Conservation (phyloP, 2,888 invertebrate species). For the Oegoconia quadripuncta region DNA sequence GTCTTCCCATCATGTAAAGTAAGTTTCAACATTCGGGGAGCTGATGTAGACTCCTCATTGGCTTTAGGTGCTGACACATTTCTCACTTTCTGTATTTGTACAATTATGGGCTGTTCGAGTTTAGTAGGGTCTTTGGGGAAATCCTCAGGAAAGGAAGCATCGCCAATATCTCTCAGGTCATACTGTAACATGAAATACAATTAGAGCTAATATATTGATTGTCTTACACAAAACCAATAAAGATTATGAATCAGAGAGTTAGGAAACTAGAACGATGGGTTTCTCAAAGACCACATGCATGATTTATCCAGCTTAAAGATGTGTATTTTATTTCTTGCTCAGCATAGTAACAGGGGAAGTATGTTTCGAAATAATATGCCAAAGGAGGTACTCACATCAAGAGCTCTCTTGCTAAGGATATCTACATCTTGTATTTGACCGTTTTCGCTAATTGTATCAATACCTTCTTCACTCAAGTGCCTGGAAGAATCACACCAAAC, state of each 20-base stretch:
- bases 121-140: conserved; percentile 78
- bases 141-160: conserved; percentile 84
- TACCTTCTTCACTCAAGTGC: conserved; percentile 86
- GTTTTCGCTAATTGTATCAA: conserved; percentile 82
- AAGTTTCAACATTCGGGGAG: conserved; percentile 91
- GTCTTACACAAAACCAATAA: too few relatives aligned
- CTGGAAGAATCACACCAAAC: conserved; percentile 67
- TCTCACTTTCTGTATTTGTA: conserved; percentile 92
- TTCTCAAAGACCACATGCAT: too few relatives aligned
- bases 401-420: conserved; percentile 81
- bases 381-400: conserved; percentile 81
- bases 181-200: conserved; percentile 64
- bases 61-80: conserved; percentile 95
- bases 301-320: too few relatives aligned
- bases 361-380: background rate
- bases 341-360: too few relatives aligned
- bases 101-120: conserved; percentile 81
- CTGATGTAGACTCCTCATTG: conserved; percentile 90
- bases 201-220: too few relatives aligned
- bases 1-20: conserved; percentile 92
- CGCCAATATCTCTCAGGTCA: conserved; percentile 91
- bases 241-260: too few relatives aligned
- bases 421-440: conserved; percentile 81
- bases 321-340: too few relatives aligned
- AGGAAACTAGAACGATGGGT: too few relatives aligned